Evolutionary conservation across 2,113 vertebrate species (phyloP).

Genomic region (Neolamprologus variostigma): DNA sequence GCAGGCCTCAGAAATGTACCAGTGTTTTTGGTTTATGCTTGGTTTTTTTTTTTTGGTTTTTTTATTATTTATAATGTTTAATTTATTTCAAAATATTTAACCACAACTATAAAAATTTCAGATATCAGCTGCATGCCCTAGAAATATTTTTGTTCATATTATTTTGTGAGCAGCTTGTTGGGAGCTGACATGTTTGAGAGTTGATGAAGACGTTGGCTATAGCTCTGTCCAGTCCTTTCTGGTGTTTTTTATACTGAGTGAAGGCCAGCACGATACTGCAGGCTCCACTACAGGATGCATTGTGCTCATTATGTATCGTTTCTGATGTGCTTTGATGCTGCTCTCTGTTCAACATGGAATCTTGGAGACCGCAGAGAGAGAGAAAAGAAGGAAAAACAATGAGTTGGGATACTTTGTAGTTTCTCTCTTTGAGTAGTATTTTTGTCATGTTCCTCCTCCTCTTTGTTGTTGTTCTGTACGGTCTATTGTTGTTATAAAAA

Average conservation of each 20-base stretch:
- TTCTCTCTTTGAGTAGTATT: neutral
- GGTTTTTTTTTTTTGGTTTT: too few relatives aligned
- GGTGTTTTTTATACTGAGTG: neutral
- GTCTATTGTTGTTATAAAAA: neutral
- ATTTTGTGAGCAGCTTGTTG: neutral
- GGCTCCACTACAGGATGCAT: neutral
- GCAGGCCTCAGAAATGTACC: neutral
- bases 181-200: neutral
- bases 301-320: slow-evolving; percentile 18
- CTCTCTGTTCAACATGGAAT: neutral
- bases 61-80: neutral
- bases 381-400: neutral
- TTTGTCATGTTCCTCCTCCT: neutral
- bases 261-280: neutral
- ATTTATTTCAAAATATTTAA: neutral
- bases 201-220: neutral
- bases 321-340: slow-evolving; percentile 27
- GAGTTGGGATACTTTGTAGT: neutral
- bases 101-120: neutral
- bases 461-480: neutral
- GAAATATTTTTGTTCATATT: neutral
- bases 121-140: neutral
- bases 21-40: neutral
- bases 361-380: neutral
- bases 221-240: neutral